Base-by-base conservation (phyloP, 2,888 invertebrate species). In the Yponomeuta evonymella region DNA sequence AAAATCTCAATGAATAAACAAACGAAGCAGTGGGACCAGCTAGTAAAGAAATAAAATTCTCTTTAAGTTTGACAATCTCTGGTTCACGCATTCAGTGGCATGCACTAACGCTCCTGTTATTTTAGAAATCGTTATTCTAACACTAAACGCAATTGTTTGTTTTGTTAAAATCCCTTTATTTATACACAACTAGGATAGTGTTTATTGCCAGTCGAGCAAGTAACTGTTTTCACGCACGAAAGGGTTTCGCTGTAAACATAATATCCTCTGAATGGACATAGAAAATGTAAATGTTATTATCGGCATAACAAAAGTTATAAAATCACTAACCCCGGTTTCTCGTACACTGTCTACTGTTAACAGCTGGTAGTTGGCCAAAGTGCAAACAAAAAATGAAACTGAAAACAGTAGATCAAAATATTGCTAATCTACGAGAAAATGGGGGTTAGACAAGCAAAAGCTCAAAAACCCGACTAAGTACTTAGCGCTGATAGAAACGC, bases 41-140 rank as follows among this genome's bases (percentile, higher is more conserved):
- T 43, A 8, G 6, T 43, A 43, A 43, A 43, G 5, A 33, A 33
- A 33, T 33, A 33, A 33, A 33, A 43, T 43, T 43, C 9, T 43
- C 43, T 43, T 58, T 2, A 58, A 36, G 33, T 33, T 68, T 68
- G 68, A 12, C 5, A 48, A 23, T n/a, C 68, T n/a, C 29, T 51
- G 48, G 29, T 51, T 51, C 9, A 15, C 23, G 51, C 23, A 51
- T 48, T 29, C 23, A 48, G 48, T 51, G 51, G 51, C 67, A 43
- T 43, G 43, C 67, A 36, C 67, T 67, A 58, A n/a, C 67, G 43
- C 67, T 67, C 12, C 15, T 43, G 69, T 70, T 65, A 70, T 70
- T 73, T 73, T 73, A 72, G 72, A 74, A 73, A 73, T 74, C 70
- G 70, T 72, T 72, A 72, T 71, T 71, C 72, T 67, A 70, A 72